Evolutionary conservation across 2,113 vertebrate species (phyloP).

Genomic region (Oxygymnocypris stewartii): DNA sequence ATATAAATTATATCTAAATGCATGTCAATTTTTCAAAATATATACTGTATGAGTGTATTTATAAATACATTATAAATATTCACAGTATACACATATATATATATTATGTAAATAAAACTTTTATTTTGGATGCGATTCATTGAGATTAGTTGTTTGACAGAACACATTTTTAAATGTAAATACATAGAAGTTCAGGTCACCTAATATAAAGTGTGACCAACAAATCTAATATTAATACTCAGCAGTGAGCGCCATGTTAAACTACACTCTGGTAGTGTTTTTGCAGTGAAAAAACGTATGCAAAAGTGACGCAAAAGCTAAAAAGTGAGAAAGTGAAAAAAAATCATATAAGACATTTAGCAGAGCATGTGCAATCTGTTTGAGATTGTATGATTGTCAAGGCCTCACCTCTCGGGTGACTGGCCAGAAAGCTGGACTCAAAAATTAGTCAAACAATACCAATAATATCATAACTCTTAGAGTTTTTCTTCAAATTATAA

Average conservation of each 20-base stretch:
- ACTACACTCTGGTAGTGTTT: not conserved
- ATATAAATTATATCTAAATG: too few species aligned
- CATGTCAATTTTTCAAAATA: too few species aligned
- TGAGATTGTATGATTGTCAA: not conserved
- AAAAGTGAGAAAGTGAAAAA: too few species aligned
- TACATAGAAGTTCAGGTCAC: too few species aligned
- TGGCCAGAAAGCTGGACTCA: not conserved
- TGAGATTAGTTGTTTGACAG: too few species aligned
- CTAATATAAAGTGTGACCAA: not conserved
- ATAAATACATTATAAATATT: too few species aligned
- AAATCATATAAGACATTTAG: not conserved
- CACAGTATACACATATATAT: too few species aligned
- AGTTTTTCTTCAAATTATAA: not conserved
- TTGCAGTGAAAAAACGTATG: not conserved
- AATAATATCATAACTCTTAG: slow-evolving; percentile 23
- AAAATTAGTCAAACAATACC: slow-evolving; percentile 14
- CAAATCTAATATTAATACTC: too few species aligned
- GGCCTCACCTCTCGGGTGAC: not conserved
- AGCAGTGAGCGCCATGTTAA: not conserved
- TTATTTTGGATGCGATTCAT: too few species aligned
- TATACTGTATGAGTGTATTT: too few species aligned
- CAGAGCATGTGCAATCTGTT: not conserved
- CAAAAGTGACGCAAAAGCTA: not conserved
- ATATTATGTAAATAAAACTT: too few species aligned
- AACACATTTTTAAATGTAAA: too few species aligned